Evolutionary conservation across 2,113 vertebrate genomes (phyloP), one percentile per base, ranked within the genome.

Genomic region (Pedetes capensis): DNA sequence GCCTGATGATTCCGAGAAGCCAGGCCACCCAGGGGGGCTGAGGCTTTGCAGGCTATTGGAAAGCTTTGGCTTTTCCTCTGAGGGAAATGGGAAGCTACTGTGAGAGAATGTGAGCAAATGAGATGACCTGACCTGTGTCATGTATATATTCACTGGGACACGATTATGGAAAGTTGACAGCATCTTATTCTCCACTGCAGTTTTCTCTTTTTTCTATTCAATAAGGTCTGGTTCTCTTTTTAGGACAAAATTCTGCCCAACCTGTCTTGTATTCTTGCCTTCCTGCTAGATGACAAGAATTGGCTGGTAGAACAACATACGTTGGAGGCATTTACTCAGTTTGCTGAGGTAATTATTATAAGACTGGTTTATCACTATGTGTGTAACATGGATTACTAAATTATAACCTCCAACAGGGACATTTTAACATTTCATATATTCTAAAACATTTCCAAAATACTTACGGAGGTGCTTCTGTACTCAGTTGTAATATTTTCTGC

Each of bases 231-330:
- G 37, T 88, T 97, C 4, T 95, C 95, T 82, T 97, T 98, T 68
- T 96, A 99, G 99, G 98, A 96, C 95, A 98, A 98, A 64, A 98
- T 99, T 94, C 93, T 99, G 92, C 98, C 99, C 13, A 98, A 95
- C 95, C 57, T 99, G 82, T 98, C 99, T 0, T 91, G 93, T 86
- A 86, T 99, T 81, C 99, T 99, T 97, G 97, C 98, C 39, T 93
- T 97, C 42, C 96, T 99, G 75, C 95, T 99, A n/a, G 96, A 98
- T 68, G 98, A 98, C 81, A 95, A 93, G 51, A 98, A 91, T 8
- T 99, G 99, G 99, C 97, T 99, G 76, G 84, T 99, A 27, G 98
- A 99, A 34, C 99, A 99, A 53, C 99, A 99, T 0, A 90, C 99
- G 0, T 76, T 99, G 94, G 99, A 99, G 96, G 99, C 99, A 0